Percentiles rank a stretch among this genome's conserved stretches.
These are phyloP conservation scores for Gisinianus flammeolus DNA, from an alignment of 2,888 invertebrate genomes.

Conservation along the genomic window DNA sequence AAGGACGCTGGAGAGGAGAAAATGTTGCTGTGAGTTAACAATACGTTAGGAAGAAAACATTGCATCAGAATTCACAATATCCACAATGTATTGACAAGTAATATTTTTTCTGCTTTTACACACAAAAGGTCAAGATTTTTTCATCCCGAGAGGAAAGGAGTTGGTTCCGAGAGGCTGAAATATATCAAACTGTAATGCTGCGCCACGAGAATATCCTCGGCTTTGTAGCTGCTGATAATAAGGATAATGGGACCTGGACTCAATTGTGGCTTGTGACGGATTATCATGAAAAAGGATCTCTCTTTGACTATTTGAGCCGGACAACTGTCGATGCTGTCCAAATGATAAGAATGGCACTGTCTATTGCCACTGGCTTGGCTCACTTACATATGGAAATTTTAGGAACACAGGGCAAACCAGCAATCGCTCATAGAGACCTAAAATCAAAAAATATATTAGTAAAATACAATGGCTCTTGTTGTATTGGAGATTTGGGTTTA, in stretches of 20 bases:
- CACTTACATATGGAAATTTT: constrained; percentile 98
- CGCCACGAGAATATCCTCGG: constrained; percentile 97
- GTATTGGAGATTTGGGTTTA: constrained; percentile 95
- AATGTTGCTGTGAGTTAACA: constrained; percentile 97
- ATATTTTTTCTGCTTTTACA: too few species aligned
- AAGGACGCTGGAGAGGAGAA: constrained; percentile 95
- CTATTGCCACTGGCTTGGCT: constrained; percentile 91
- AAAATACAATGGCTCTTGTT: constrained; percentile 91
- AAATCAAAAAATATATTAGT: constrained; percentile 98
- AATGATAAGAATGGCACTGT: constrained; percentile 83
- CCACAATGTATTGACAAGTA: too few species aligned
- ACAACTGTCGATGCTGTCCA: constrained; percentile 81
- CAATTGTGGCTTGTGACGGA: constrained; percentile 98
- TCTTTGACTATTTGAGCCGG: constrained; percentile 91
- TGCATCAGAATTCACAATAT: too few species aligned
- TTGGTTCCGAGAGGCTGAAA: constrained; percentile 98
- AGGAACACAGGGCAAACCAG: constrained; percentile 96
- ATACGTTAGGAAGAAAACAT: too few species aligned
- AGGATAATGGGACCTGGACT: constrained; percentile 98
- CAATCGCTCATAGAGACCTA: constrained; percentile 95
- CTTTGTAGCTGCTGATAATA: constrained; percentile 98
- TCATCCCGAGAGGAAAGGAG: constrained; percentile 96
- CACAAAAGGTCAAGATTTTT: too few species aligned
- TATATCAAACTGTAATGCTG: constrained; percentile 98
- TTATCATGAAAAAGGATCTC: constrained; percentile 95